phyloP scores from a whole-genome alignment of 2,888 invertebrate genomes.

The Ennomos fuscantarius region DNA sequence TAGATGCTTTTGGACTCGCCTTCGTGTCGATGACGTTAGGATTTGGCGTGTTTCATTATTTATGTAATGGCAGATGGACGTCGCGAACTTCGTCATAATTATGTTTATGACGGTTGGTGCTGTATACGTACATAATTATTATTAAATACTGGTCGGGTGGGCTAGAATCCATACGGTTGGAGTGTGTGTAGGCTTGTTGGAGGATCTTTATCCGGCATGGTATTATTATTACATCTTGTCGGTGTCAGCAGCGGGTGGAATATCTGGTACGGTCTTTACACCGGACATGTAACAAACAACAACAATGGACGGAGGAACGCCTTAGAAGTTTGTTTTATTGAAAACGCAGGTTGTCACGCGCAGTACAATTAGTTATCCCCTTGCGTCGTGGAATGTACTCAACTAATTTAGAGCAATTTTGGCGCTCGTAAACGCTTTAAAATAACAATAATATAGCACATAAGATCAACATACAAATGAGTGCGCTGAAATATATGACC shows the following conservation, averaged over 20 bases:
- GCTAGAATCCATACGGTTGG: no score
- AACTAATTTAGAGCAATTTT: conserved; percentile 62
- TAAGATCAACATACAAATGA: conserved; percentile 8
- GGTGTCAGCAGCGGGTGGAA: no score
- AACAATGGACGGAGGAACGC: conserved; percentile 3
- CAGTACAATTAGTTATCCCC: conserved; percentile 50
- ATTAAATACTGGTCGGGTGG: no score
- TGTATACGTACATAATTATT: no score
- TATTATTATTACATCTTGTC: no score
- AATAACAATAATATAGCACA: conserved; percentile 19
- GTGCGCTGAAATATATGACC: conserved; percentile 29
- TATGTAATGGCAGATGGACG: conserved; percentile 25
- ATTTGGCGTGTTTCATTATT: conserved; percentile 23
- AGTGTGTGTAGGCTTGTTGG: no score
- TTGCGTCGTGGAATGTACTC: conserved; percentile 36
- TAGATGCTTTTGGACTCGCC: conserved; percentile 19
- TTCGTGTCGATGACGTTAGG: conserved; percentile 16
- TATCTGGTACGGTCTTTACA: no score
- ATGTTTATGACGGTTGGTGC: no score
- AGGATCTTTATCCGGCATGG: no score
- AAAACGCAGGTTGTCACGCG: conserved; percentile 40
- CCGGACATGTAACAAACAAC: conserved; percentile 8
- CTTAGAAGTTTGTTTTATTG: conserved; percentile 3
- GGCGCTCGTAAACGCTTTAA: conserved; percentile 31
- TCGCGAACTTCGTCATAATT: conserved; percentile 24